A percentile compares a stretch with the other conserved stretches of the same genome.
phyloP scores from a whole-genome alignment of 2,113 vertebrate genomes.

The Thryonomys swinderianus region DNA sequence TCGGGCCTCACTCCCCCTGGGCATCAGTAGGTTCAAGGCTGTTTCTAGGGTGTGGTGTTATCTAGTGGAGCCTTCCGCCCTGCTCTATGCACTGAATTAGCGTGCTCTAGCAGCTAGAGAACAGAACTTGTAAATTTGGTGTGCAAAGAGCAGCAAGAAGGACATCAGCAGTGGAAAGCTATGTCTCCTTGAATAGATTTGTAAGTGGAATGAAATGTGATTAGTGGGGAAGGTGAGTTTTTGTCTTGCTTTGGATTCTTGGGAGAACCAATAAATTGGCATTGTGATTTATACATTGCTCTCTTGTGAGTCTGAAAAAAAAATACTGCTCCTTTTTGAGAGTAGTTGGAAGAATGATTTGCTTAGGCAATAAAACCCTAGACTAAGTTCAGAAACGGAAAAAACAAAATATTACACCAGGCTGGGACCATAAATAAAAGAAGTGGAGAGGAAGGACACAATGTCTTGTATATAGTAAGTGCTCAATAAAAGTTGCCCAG shows the following conservation, averaged over 20 bases:
- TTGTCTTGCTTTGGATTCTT: neutral
- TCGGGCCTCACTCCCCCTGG: neutral
- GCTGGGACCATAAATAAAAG: neutral
- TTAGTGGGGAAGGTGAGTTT: neutral
- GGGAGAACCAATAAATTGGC: neutral
- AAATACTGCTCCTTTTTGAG: neutral
- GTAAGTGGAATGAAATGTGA: neutral
- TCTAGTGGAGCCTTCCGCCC: neutral
- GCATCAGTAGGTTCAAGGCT: neutral
- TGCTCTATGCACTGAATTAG: neutral
- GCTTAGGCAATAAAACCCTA: neutral
- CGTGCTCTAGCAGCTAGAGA: neutral
- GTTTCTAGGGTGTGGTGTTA: neutral
- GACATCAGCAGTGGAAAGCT: too few species aligned
- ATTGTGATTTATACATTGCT: neutral
- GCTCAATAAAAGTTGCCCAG: neutral
- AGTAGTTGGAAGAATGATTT: neutral
- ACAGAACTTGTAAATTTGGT: neutral
- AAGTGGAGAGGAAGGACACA: neutral
- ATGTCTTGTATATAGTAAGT: neutral
- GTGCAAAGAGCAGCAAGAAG: neutral
- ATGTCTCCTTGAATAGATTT: neutral
- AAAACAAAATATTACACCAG: neutral
- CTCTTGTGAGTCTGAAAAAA: slow-evolving; percentile 16
- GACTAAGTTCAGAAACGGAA: neutral